Evolutionary conservation across 2,113 vertebrate species (phyloP), one percentile per base, ranked within the genome.

Genomic region (Fukomys damarensis): DNA sequence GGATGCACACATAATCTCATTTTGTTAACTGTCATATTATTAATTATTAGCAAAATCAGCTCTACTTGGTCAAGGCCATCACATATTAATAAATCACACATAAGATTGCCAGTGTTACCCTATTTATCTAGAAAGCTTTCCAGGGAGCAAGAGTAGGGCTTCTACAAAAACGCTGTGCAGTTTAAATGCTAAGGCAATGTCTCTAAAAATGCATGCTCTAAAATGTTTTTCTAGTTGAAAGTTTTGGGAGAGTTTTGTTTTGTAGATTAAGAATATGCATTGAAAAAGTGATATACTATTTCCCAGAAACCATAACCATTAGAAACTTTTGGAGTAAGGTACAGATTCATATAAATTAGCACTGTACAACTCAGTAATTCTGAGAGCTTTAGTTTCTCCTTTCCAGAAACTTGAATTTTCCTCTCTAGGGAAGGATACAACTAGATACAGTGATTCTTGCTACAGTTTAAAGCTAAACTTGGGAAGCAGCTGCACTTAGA

Each of bases 1-100:
- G 95, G 95, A 94, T 97, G 93, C 93, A 98, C 94, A 56, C 95
- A 66, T 91, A 95, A 91, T 95, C 94, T 97, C 91, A 93, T 97
- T 95, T 92, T 41, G 49, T 68, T 93, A n/a, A 89, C 70, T 87
- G 28, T 46, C 54, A 77, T 38, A 65, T 35, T 84, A 83, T 81
- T 94, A 86, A n/a, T 70, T 83, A 95, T 95, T 79, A 91, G 49
- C 65, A 76, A 96, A 91, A 41, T 83, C 52, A 59, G 56, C 13
- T 77, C 26, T 91, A 17, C 38, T 76, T 8, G 17, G 72, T 86
- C 72, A 76, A 76, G 49, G 10, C 70, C 10, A 72, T 89, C 14
- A 58, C 52, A 7, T n/a, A 90, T 83, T 79, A 89, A 46, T 65
- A 77, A 91, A 30, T 79, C 59, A 79, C 6, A 1, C 3, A 5